Conservation (phyloP, 2,113 vertebrate species). For the Glareola pratincola region DNA sequence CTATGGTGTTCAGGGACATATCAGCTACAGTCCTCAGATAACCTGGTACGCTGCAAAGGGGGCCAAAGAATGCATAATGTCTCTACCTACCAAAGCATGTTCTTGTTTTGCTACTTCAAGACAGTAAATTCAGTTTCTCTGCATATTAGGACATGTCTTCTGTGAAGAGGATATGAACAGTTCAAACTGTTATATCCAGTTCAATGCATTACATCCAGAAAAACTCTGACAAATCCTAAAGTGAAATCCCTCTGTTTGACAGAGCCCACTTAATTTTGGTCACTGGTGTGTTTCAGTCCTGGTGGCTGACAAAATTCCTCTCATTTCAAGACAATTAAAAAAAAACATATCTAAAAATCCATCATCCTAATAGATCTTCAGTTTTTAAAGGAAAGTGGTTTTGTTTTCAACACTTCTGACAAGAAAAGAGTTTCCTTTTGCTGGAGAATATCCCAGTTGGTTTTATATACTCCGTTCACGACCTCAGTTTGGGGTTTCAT, state of each 20-base stretch:
- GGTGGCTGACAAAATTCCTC: neutral
- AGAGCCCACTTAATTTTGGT: neutral
- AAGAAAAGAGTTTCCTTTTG: neutral
- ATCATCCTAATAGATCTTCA: neutral
- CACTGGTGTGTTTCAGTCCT: neutral
- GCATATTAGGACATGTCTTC: neutral
- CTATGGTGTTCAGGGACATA: neutral
- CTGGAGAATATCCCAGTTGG: neutral
- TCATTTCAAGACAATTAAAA: neutral
- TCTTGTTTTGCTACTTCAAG: neutral
- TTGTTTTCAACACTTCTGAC: neutral
- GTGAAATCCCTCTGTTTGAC: neutral
- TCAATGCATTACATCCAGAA: neutral
- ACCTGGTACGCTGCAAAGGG: neutral
- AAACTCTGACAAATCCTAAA: neutral
- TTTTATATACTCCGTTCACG: neutral
- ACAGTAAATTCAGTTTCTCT: neutral
- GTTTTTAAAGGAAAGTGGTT: neutral
- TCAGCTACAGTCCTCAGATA: neutral
- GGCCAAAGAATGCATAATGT: neutral
- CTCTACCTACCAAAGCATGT: neutral
- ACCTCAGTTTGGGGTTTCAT: neutral
- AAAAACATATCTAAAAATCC: neutral
- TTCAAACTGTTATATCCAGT: neutral
- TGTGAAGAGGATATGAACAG: neutral